Evolutionary conservation across 1,140 invertebrate genomes (phyloP).

Genomic region (Apis dorsata): DNA sequence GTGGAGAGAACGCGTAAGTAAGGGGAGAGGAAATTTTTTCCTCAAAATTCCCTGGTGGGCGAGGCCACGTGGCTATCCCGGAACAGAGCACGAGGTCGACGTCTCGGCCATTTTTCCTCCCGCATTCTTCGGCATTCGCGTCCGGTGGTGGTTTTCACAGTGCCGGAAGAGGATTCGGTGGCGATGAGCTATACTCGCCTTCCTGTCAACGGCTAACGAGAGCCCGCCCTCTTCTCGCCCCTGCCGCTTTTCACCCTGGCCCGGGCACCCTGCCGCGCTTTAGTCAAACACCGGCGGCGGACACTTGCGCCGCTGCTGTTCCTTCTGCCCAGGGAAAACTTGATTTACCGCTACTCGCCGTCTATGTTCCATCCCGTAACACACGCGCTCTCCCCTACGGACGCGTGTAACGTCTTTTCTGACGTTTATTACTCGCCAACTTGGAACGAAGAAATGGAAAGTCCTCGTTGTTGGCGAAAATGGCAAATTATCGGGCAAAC

Average conservation of each 20-base stretch:
- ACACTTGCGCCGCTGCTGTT: slow-evolving; percentile 47
- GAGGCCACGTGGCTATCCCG: slow-evolving; percentile 41
- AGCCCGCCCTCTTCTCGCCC: slow-evolving; percentile 55
- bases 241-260: slow-evolving; percentile 56
- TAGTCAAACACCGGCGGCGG: slow-evolving; percentile 53
- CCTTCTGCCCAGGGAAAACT: slow-evolving; percentile 49
- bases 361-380: slow-evolving; percentile 20
- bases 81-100: slow-evolving; percentile 37
- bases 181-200: slow-evolving; percentile 64
- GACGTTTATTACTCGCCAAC: no score
- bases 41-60: not conserved
- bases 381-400: not conserved
- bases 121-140: slow-evolving; percentile 45
- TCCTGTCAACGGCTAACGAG: slow-evolving; percentile 74
- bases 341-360: slow-evolving; percentile 53
- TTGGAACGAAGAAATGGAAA: no score
- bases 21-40: not conserved
- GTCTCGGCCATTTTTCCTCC: slow-evolving; percentile 48
- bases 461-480: no score
- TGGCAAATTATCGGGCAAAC: no score
- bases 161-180: slow-evolving; percentile 69
- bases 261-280: slow-evolving; percentile 53
- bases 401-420: no score
- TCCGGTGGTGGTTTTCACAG: slow-evolving; percentile 59
- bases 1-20: not conserved